These are phyloP conservation scores for Caenorhabditis virilis DNA, from an alignment of 2,888 invertebrate species.

Conservation along the genomic window DNA sequence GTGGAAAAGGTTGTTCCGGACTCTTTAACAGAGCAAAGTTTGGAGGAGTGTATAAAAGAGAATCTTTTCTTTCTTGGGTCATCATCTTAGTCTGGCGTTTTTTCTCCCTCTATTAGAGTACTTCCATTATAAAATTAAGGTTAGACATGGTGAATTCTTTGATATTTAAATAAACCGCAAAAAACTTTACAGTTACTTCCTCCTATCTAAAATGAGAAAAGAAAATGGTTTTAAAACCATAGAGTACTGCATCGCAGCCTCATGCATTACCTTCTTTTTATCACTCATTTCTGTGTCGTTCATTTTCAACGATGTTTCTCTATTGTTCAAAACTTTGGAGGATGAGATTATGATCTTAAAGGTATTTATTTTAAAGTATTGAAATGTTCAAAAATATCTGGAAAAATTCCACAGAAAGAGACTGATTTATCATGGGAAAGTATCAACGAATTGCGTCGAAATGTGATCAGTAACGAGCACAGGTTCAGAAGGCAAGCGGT, in stretches of 20 bases:
- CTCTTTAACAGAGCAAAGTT: too few relatives aligned
- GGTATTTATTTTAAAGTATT: too few relatives aligned
- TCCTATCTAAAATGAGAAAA: not conserved
- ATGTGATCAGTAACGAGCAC: not conserved
- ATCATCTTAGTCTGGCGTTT: too few relatives aligned
- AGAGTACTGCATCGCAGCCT: constrained; percentile 3
- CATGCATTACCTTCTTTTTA: constrained; percentile 15
- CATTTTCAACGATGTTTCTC: constrained; percentile 18
- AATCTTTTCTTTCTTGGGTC: too few relatives aligned
- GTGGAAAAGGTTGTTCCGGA: too few relatives aligned
- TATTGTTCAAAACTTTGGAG: constrained; percentile 22
- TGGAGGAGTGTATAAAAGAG: too few relatives aligned
- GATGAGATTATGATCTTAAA: constrained; percentile 15
- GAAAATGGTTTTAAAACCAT: not conserved
- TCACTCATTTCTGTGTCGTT: constrained; percentile 12
- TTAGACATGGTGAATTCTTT: not conserved
- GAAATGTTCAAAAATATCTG: too few relatives aligned
- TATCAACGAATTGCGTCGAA: constrained; percentile 7
- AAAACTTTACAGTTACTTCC: not conserved
- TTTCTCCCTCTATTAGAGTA: too few relatives aligned
- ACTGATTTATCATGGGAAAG: constrained; percentile 16
- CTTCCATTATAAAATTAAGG: not conserved
- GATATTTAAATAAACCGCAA: not conserved
- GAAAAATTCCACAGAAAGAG: constrained; percentile 18
- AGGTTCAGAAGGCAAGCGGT: not conserved